phyloP scores from a whole-genome alignment of 2,888 invertebrate species.

The Tupiocoris notatus region DNA sequence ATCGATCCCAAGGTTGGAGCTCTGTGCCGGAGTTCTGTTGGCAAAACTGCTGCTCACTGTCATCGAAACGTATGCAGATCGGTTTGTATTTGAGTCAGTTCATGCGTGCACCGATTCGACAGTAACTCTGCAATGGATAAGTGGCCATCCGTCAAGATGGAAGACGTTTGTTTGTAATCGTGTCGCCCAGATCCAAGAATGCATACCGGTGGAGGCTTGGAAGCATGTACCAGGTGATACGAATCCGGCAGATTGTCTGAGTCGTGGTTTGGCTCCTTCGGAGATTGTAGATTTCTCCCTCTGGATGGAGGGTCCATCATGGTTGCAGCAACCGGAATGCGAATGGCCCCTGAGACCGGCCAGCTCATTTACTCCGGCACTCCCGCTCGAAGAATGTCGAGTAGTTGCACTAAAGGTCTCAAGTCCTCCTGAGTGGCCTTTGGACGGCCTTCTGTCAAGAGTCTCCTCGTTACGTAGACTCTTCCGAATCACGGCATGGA shows the following conservation, averaged over 20 bases:
- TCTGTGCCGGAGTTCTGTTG: no score
- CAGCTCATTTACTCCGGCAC: no score
- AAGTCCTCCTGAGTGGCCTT: neutral
- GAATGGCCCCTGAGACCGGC: neutral
- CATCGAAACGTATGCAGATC: neutral
- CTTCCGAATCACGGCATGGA: neutral
- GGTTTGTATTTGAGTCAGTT: neutral
- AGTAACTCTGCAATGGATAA: neutral
- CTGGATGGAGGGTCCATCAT: neutral
- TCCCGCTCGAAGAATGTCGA: neutral
- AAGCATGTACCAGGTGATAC: neutral
- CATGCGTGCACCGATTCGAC: neutral
- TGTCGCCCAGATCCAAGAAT: neutral
- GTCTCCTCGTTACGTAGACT: neutral
- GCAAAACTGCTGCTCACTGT: no score
- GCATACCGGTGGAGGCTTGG: neutral
- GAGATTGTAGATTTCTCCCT: neutral
- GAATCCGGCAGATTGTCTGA: no score
- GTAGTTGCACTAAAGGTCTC: neutral
- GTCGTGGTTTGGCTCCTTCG: neutral
- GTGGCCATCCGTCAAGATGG: neutral
- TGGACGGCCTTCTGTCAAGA: neutral
- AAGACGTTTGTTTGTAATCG: neutral
- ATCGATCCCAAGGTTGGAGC: no score
- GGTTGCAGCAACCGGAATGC: neutral